Evolutionary conservation across 2,888 invertebrate genomes (phyloP), one percentile per base, ranked within the genome.

Genomic region (Vesta saturnalis): DNA sequence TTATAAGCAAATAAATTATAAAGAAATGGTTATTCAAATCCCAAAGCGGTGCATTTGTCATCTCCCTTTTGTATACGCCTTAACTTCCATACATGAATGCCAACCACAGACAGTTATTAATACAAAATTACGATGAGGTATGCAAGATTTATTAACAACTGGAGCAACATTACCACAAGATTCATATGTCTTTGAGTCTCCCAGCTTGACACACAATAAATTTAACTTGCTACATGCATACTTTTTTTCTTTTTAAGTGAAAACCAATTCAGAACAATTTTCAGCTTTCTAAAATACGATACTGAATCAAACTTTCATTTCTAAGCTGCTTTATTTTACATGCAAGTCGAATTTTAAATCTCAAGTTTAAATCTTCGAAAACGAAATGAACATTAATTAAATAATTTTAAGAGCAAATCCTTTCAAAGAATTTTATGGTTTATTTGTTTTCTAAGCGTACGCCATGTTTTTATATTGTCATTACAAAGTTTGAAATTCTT

Each of bases 91-190:
- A 19, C 19, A 52, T 21, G 52, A 52, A 52, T 52, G 52, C 52
- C 52, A 52, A 12, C 21, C 21, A 12, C 52, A 52, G 52, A 52
- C 52, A 52, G 52, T 52, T 52, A 52, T 19, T 52, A 52, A 52
- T 52, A 21, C 52, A 52, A 19, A 52, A 52, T 52, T 52, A 52
- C 21, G 18, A 12, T 19, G 52, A 52, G 52, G 52, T 21, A 52
- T 3, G 19, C 8, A 52, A 52, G 52, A 52, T 52, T 52, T 52
- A 52, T 52, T 52, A 52, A 52, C 49, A 49, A 18, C 19, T 18
- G 18, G 16, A 49, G 49, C 21, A 52, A 52, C 52, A 52, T 18
- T 19, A 52, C 52, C 21, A n/a, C 19, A 19, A 52, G 21, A 52
- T 52, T 52, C 21, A 21, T 52, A 8, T 52, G 19, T 19, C 21